Conservation (phyloP, 2,888 invertebrate species). For the Drosophila bunnanda region DNA sequence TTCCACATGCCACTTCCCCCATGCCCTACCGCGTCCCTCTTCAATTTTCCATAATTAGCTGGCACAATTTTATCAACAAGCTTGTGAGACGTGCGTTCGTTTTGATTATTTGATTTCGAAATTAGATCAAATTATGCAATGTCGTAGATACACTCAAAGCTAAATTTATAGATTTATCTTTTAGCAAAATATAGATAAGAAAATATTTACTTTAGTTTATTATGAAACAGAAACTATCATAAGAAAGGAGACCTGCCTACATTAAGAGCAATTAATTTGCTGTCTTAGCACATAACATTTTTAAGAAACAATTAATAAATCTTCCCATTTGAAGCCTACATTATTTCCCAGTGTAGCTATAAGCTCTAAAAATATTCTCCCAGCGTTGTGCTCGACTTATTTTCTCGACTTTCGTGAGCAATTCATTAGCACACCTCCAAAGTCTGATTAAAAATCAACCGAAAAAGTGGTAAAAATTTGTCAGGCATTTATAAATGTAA, state of each 20-base stretch:
- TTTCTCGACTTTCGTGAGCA: conserved; percentile 51
- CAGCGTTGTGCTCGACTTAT: conserved; percentile 17
- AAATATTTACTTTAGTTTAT: no score
- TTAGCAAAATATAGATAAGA: no score
- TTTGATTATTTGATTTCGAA: conserved; percentile 58
- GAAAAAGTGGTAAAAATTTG: conserved; percentile 20
- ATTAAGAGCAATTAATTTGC: no score
- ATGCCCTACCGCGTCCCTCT: neutral
- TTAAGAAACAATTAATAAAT: neutral
- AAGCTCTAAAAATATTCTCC: conserved; percentile 25
- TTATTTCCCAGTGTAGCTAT: neutral
- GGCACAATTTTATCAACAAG: conserved; percentile 55
- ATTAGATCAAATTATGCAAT: conserved; percentile 67
- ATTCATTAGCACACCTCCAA: conserved; percentile 54
- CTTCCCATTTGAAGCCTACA: neutral
- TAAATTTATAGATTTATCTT: neutral
- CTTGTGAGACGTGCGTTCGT: conserved; percentile 13
- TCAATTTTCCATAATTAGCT: conserved; percentile 54
- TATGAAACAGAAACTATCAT: no score
- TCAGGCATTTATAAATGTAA: conserved; percentile 52
- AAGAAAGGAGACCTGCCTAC: no score
- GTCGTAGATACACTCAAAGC: neutral
- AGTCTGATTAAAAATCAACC: conserved; percentile 14
- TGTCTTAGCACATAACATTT: no score
- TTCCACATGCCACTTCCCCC: conserved; percentile 5